Base-by-base conservation (phyloP, 2,888 invertebrate genomes). In the Drosophila maculinotata region DNA sequence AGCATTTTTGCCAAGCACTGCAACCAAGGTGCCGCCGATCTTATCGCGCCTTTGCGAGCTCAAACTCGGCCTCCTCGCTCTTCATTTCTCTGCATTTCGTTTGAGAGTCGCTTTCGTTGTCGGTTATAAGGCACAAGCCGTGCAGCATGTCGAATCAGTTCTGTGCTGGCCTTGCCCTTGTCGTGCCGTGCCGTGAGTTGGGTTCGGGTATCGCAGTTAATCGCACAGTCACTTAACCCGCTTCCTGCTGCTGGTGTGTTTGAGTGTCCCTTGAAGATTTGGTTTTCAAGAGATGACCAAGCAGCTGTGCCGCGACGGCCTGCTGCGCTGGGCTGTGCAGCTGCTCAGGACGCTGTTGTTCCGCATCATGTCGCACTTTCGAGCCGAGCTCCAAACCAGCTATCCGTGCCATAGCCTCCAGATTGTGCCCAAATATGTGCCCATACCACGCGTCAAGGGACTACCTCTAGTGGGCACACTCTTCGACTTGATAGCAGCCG, bases 391-490 rank as follows among this genome's bases (percentile, higher is more conserved):
- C 15, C 49, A 62, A 12, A 28, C 26, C 7, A 52, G 26, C 56
- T 58, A 59, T 39, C 6, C 57, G 1, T 25, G 41, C 6, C 45
- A 57, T 1, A 36, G 45, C 6, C 49, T 59, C 4, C 54, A 65
- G 41, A 62, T 73, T 90, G 92, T 56, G 74, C 90, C 71, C 30
- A 79, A 65, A 63, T 76, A 56, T 42, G 42, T 57, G 36, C 90
- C 92, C 53, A 93, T 93, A 83, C 94, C 94, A 2, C 91, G 90
- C 69, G 92, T 93, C 9, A 92, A 87, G 87, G 90, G 92, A 31
- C 81, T 93, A 48, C 94, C 94, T 2, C 3, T 93, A 20, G 73
- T 94, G 64, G 93, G 93, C 1, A 93, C 93, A n/a, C 92, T 92
- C 72, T 87, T 93, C 60, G 92, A 93, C 73, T 90, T 93, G 45